Evolutionary conservation across 2,797 vertebrate species (phyloP).

Genomic region (Peromyscus attwateri): DNA sequence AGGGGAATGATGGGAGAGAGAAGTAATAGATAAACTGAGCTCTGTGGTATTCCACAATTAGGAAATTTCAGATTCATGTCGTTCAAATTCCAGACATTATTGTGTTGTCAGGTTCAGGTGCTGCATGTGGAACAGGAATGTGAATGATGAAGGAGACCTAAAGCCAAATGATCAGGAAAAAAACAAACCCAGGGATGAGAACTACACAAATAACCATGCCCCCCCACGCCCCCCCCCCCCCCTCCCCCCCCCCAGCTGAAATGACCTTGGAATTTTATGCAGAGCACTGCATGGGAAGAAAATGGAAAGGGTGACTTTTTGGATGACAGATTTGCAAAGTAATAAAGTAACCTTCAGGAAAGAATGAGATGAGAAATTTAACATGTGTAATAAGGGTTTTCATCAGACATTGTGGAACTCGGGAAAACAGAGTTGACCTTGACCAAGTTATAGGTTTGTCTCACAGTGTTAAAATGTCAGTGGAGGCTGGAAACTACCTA

Average conservation of each 20-base stretch:
- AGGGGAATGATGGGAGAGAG: background rate
- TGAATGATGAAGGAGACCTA: background rate
- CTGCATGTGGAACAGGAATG: background rate
- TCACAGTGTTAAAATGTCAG: background rate
- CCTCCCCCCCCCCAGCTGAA: background rate
- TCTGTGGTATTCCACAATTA: background rate
- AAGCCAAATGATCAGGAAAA: background rate
- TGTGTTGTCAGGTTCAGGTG: conserved; percentile 34
- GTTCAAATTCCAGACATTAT: background rate
- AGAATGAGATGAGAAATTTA: conserved; percentile 18
- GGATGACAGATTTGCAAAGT: conserved; percentile 24
- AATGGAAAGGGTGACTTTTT: background rate
- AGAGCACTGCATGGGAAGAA: background rate
- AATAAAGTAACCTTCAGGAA: conserved; percentile 8
- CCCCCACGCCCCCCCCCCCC: too few relatives aligned
- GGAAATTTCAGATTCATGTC: conserved; percentile 2
- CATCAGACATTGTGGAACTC: background rate
- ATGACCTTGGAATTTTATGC: conserved; percentile 20
- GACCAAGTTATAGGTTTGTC: background rate
- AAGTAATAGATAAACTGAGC: background rate
- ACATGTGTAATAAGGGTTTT: background rate
- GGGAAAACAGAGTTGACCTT: background rate
- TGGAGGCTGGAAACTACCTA: background rate
- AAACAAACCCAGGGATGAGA: background rate
- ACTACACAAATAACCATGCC: background rate